Base-by-base conservation (phyloP, 2,888 invertebrate species). In the Periphyllus acericola region DNA sequence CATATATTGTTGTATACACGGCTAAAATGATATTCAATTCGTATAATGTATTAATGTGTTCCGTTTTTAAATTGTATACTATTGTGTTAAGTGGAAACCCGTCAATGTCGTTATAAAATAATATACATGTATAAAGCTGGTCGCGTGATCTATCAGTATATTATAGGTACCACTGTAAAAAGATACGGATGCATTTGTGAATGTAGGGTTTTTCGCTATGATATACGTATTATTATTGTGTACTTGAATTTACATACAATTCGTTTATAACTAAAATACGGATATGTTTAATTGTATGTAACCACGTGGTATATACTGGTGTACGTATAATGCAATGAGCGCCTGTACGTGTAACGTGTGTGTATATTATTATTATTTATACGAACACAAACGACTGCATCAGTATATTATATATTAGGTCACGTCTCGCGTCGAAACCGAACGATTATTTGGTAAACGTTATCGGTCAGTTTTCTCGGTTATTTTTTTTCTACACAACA, bases 401-500 rank as follows among this genome's bases (percentile, higher is more conserved):
- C 72, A 21, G 36, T 36, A 36, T 36, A 74, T 25, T 81, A 68
- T 36, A 71, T 29, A 71, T 71, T 68, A 81, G 81, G 81, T 81
- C 81, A 81, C 68, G 66, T 68, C 80, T 34, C 66, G 36, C 40
- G 80, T 66, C 68, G 81, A 36, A 68, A 80, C 80, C 17, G n/a
- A 80, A 68, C 9, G 46, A 40, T 81, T 81, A 68, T 81, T 81
- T 46, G 80, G 81, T 32, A 68, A 40, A 81, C 19, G 66, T 81
- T 68, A 81, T 81, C 81, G 32, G 8, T 14, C 29, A 29, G 21
- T 68, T 68, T 81, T 81, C 80, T 81, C 14, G 40, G 32, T 68
- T 21, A 1, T 55, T 79, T 79, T 68, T 25, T 71, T 71, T 82
- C 32, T 52, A 52, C 71, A 21, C 32, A 9, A 36, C 32, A 1